phyloP scores from a whole-genome alignment of 2,888 invertebrate genomes.

The Lithophane semibrunnea region DNA sequence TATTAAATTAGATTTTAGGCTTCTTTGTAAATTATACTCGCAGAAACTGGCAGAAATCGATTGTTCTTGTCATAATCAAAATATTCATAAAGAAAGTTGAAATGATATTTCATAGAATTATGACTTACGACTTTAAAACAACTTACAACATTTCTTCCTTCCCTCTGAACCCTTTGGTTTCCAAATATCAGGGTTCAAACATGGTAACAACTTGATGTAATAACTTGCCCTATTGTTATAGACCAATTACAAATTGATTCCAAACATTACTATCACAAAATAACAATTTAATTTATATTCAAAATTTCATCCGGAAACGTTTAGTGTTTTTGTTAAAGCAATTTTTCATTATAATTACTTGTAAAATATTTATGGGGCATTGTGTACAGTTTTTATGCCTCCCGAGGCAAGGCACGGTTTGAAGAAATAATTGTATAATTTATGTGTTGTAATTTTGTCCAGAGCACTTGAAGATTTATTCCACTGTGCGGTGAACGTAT shows the following conservation, averaged over 20 bases:
- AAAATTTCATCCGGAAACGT: conserved; percentile 80
- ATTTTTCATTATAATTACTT: conserved; percentile 88
- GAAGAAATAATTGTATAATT: conserved; percentile 81
- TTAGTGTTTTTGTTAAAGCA: conserved; percentile 77
- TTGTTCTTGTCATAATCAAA: background rate
- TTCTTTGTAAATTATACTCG: background rate
- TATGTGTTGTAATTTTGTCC: conserved; percentile 82
- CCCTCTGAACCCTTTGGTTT: conserved; percentile 10
- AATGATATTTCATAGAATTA: background rate
- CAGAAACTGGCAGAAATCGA: background rate
- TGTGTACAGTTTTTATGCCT: conserved; percentile 81
- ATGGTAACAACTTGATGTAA: conserved; percentile 44
- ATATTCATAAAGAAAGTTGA: background rate
- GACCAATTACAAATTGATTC: conserved; percentile 77
- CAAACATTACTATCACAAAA: conserved; percentile 66
- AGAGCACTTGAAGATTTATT: conserved; percentile 70
- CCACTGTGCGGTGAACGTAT: conserved; percentile 69
- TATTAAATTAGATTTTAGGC: background rate
- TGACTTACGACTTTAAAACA: background rate
- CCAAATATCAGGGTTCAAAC: conserved; percentile 28
- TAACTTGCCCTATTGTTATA: conserved; percentile 67
- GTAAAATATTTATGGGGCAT: conserved; percentile 87
- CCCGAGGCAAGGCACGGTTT: conserved; percentile 65
- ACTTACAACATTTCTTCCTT: background rate
- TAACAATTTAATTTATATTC: conserved; percentile 80